These are phyloP conservation scores for Hippocampus comes DNA, from an alignment of 2,113 vertebrate species.

Conservation along the genomic window DNA sequence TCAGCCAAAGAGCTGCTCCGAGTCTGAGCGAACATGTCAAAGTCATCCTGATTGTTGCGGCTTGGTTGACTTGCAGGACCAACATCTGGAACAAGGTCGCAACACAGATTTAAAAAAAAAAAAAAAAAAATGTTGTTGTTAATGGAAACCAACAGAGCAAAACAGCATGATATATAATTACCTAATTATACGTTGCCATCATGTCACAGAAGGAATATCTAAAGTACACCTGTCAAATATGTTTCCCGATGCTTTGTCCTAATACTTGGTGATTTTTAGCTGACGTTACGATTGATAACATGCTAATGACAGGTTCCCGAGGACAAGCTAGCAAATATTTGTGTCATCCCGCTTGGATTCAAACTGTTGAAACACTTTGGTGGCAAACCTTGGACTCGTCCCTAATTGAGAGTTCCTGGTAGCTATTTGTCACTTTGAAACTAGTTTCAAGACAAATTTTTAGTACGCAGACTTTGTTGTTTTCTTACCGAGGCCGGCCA, in stretches of 20 bases:
- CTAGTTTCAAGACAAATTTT: not conserved
- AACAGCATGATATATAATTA: not conserved
- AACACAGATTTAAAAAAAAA: not conserved
- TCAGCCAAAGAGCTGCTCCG: constrained; percentile 89
- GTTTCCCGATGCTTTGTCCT: not conserved
- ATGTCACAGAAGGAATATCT: not conserved
- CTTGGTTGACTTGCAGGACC: constrained; percentile 77
- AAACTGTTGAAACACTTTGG: too few species aligned
- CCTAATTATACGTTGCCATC: not conserved
- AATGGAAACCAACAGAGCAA: not conserved
- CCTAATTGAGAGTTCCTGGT: not conserved
- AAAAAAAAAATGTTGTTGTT: not conserved
- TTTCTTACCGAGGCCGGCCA: constrained; percentile 83
- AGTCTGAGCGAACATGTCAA: constrained; percentile 95
- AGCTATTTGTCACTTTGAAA: not conserved
- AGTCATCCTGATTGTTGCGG: constrained; percentile 82
- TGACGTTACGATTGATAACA: not conserved
- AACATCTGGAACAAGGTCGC: constrained; percentile 72
- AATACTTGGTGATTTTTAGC: not conserved
- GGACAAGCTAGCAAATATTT: not conserved
- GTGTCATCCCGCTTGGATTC: not conserved
- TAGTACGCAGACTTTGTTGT: not conserved
- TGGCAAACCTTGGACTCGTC: not conserved
- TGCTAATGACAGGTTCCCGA: not conserved
- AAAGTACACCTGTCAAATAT: not conserved